Conservation (phyloP, 2,888 invertebrate genomes). For the Coecobrya sp. region DNA sequence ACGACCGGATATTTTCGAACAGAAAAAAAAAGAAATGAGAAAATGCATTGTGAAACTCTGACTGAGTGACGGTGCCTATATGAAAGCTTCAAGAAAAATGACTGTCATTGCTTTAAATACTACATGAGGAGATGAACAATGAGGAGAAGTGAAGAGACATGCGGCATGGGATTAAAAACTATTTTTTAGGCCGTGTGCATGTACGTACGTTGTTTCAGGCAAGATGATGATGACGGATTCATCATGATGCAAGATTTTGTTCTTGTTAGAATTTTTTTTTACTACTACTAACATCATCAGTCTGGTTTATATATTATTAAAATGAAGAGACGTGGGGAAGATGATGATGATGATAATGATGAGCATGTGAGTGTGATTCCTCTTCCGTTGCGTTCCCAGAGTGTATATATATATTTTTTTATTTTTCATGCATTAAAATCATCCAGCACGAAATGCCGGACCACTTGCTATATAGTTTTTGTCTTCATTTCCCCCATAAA, state of each 20-base stretch:
- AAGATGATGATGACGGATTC: not conserved
- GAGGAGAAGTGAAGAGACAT: constrained; percentile 30
- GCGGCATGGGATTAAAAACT: constrained; percentile 40
- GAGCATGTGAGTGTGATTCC: constrained; percentile 83
- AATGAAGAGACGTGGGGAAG: constrained; percentile 7
- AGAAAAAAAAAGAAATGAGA: constrained; percentile 63
- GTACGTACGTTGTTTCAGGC: not conserved
- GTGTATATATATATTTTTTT: constrained; percentile 26
- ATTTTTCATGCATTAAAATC: constrained; percentile 51
- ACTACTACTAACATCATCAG: not conserved
- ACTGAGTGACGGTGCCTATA: not conserved
- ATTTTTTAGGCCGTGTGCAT: not conserved
- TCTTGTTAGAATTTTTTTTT: not conserved
- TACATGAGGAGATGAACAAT: constrained; percentile 28
- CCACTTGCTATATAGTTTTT: constrained; percentile 58
- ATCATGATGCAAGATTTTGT: constrained; percentile 33
- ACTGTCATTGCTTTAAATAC: constrained; percentile 59
- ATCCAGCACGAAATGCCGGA: constrained; percentile 73
- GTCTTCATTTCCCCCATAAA: constrained; percentile 68
- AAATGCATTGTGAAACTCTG: constrained; percentile 47
- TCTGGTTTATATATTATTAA: constrained; percentile 31
- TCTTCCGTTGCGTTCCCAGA: constrained; percentile 79
- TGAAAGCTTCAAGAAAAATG: constrained; percentile 52
- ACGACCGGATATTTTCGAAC: constrained; percentile 80
- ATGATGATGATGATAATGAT: constrained; percentile 75